These are phyloP conservation scores for Coleophora flavipennella DNA, from an alignment of 2,888 invertebrate genomes.

Conservation along the genomic window DNA sequence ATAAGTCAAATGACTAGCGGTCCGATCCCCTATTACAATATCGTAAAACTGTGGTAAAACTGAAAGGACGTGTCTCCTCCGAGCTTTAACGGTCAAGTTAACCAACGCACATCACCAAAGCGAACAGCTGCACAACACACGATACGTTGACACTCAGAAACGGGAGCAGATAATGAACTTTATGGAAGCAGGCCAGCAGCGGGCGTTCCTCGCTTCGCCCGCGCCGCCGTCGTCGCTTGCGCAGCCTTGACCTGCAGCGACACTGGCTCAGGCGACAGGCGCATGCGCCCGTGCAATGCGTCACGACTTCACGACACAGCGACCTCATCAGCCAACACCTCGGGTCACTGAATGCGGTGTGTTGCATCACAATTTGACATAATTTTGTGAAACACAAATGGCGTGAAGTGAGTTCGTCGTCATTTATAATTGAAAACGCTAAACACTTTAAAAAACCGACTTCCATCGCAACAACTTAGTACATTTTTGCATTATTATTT, in stretches of 20 bases:
- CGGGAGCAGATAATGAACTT: conserved; percentile 33
- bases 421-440: neutral
- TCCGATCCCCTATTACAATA: too few relatives aligned
- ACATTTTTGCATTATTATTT: too few relatives aligned
- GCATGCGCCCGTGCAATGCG: conserved; percentile 16
- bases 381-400: conserved; percentile 4
- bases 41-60: too few relatives aligned
- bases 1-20: too few relatives aligned
- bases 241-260: conserved; percentile 39
- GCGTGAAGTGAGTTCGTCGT: neutral
- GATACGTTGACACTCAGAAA: conserved; percentile 17
- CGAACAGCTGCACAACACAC: conserved; percentile 7
- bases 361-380: conserved; percentile 11
- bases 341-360: conserved; percentile 2
- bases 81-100: too few relatives aligned
- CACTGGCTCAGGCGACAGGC: conserved; percentile 37
- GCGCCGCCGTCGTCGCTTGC: conserved; percentile 23
- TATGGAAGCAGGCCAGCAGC: conserved; percentile 44
- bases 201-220: conserved; percentile 17
- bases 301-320: too few relatives aligned
- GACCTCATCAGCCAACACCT: too few relatives aligned
- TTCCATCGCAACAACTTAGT: too few relatives aligned
- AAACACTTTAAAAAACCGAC: too few relatives aligned
- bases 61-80: too few relatives aligned
- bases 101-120: too few relatives aligned